Evolutionary conservation across 1,140 invertebrate species (phyloP).

Genomic region (Teleopsis dalmanni): DNA sequence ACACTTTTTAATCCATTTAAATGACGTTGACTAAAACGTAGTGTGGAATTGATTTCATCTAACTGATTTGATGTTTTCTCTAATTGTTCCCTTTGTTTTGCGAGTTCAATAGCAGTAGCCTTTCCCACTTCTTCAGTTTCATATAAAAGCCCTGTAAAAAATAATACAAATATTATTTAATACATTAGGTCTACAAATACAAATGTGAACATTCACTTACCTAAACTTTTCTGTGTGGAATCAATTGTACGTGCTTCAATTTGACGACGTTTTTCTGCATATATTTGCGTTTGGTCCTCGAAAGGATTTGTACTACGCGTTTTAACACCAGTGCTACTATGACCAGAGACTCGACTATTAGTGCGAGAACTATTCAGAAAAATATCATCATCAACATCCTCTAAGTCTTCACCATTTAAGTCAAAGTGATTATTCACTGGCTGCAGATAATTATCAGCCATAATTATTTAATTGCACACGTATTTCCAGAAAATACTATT

Average conservation of each 20-base stretch:
- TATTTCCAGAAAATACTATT: too few relatives aligned
- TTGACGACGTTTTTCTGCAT: conserved; percentile 60
- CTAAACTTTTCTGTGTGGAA: conserved; percentile 72
- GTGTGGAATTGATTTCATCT: conserved; percentile 83
- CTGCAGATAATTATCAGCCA: conserved; percentile 38
- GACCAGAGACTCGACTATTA: conserved; percentile 9
- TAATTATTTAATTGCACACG: too few relatives aligned
- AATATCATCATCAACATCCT: conserved; percentile 73
- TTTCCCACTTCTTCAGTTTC: conserved; percentile 84
- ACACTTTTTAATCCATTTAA: conserved; percentile 91
- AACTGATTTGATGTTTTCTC: conserved; percentile 81
- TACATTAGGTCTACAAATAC: background rate
- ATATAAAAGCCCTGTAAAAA: conserved; percentile 57
- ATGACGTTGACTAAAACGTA: conserved; percentile 86
- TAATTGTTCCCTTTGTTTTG: conserved; percentile 82
- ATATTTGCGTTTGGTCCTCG: conserved; percentile 59
- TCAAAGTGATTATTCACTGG: conserved; percentile 36
- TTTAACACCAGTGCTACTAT: conserved; percentile 20
- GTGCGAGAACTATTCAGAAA: conserved; percentile 59
- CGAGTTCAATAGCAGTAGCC: conserved; percentile 81
- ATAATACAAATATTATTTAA: background rate
- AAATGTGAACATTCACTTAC: conserved; percentile 15
- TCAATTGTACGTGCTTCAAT: conserved; percentile 76
- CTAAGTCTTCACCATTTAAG: conserved; percentile 51
- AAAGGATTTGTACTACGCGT: conserved; percentile 41